These are phyloP conservation scores for Notarius lentiginosus DNA, from an alignment of 2,113 vertebrate species.

Conservation along the genomic window DNA sequence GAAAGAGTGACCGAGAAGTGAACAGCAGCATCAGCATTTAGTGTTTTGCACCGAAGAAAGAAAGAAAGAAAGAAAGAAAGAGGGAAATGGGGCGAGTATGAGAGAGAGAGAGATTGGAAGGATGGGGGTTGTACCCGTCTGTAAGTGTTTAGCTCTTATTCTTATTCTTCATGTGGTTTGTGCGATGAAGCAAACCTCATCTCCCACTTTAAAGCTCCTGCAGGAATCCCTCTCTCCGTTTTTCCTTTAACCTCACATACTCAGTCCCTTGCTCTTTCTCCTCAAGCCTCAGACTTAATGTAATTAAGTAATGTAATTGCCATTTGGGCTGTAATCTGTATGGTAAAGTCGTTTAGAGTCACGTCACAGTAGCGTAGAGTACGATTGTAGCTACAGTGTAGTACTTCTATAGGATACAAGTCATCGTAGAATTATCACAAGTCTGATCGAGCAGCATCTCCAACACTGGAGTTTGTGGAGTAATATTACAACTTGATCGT, in stretches of 20 bases:
- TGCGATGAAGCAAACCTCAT: conserved; percentile 16
- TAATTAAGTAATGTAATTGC: not conserved
- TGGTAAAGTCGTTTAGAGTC: not conserved
- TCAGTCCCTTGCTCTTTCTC: not conserved
- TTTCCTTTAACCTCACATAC: conserved; percentile 1
- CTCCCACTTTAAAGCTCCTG: conserved; percentile 20
- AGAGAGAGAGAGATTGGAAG: not conserved
- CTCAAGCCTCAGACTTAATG: not conserved
- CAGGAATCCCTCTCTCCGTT: not conserved
- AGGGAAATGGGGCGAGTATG: not conserved
- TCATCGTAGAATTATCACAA: not conserved
- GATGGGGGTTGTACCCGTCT: conserved; percentile 12
- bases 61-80: not conserved
- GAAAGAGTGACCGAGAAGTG: conserved; percentile 44
- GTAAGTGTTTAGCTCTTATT: conserved; percentile 24
- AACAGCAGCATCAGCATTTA: conserved; percentile 56
- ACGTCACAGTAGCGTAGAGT: not conserved
- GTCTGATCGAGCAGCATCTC: not conserved
- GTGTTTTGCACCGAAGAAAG: not conserved
- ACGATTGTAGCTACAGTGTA: not conserved
- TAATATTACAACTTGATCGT: no score
- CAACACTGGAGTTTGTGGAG: not conserved
- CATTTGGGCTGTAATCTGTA: conserved; percentile 4
- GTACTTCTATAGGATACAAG: not conserved
- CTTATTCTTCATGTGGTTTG: conserved; percentile 10